Conservation (phyloP, 2,888 invertebrate species). For the Pharmacophagus antenor region DNA sequence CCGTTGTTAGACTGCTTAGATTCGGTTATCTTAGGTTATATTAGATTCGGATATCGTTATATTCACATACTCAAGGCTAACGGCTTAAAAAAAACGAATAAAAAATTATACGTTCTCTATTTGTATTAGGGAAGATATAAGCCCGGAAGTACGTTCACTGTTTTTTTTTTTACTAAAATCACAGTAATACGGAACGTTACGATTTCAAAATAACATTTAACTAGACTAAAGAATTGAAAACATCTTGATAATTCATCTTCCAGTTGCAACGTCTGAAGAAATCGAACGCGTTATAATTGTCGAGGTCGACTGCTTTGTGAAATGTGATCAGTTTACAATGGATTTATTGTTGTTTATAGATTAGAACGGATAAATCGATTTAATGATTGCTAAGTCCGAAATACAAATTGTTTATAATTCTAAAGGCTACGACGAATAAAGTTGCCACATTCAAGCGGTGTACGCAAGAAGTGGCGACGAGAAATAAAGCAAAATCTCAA, state of each 20-base stretch:
- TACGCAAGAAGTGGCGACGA: background rate
- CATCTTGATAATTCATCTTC: background rate
- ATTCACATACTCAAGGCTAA: too few relatives aligned
- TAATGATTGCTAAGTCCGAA: background rate
- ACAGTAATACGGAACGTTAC: background rate
- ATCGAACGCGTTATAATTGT: background rate
- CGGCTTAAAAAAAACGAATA: too few relatives aligned
- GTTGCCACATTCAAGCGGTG: background rate
- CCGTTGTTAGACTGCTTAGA: background rate
- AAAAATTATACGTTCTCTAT: too few relatives aligned
- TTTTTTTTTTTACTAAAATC: background rate
- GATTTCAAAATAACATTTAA: background rate
- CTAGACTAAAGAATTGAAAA: background rate
- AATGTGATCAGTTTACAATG: slow-evolving; percentile 1
- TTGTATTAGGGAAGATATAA: too few relatives aligned
- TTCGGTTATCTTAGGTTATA: too few relatives aligned
- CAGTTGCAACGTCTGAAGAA: background rate
- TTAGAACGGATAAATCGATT: background rate
- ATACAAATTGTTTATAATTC: background rate
- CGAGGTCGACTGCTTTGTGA: too few relatives aligned
- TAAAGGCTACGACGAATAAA: background rate
- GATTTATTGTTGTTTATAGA: background rate
- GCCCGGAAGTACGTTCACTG: too few relatives aligned
- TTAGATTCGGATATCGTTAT: background rate
- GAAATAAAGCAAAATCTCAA: background rate